phyloP scores from a whole-genome alignment of 1,140 invertebrate genomes.

The Radopholus similis region DNA sequence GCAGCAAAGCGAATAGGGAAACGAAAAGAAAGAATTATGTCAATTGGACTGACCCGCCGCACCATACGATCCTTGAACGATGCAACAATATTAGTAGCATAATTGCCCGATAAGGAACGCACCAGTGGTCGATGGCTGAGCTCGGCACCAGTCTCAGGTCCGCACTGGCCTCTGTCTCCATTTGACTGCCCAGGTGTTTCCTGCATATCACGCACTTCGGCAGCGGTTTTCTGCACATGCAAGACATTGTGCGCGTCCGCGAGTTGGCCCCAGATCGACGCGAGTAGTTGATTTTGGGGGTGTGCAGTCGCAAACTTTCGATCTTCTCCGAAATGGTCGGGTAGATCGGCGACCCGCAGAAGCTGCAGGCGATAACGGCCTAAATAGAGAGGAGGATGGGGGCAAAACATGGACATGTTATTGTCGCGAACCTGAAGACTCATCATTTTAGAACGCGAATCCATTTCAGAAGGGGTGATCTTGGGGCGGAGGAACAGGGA shows the following conservation, averaged over 20 bases:
- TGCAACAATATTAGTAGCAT: neutral
- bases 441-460: neutral
- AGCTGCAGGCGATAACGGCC: slow-evolving; percentile 41
- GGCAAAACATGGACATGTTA: neutral
- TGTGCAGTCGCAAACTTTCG: slow-evolving; percentile 24
- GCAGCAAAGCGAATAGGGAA: no score
- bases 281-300: neutral
- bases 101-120: slow-evolving; percentile 38
- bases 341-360: slow-evolving; percentile 43
- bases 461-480: neutral
- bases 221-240: slow-evolving; percentile 22
- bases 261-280: slow-evolving; percentile 15
- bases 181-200: slow-evolving; percentile 23
- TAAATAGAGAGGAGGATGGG: slow-evolving; percentile 14
- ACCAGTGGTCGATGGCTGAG: slow-evolving; percentile 41
- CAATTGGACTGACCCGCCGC: neutral
- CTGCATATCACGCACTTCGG: slow-evolving; percentile 38
- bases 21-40: neutral
- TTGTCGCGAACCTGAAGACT: neutral
- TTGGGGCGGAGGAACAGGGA: slow-evolving; percentile 20
- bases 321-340: slow-evolving; percentile 32
- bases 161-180: slow-evolving; percentile 14
- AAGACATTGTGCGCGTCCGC: slow-evolving; percentile 15
- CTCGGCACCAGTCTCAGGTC: neutral
- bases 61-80: slow-evolving; percentile 18